Conservation (phyloP, 2,113 vertebrate genomes). For the Cryptotis parvus region DNA sequence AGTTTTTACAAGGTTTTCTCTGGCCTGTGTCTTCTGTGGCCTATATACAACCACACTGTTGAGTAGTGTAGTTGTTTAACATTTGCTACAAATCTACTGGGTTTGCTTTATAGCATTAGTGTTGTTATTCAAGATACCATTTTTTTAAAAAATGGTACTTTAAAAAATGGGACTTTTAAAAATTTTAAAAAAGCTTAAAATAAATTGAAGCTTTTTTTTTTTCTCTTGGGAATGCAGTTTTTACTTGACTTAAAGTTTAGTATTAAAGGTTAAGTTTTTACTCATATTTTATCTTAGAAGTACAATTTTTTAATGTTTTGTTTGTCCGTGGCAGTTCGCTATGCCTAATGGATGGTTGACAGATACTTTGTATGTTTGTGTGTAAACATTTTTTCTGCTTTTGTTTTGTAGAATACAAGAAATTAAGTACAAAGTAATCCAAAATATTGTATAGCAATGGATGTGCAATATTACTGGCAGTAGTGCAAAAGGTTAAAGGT, state of each 20-base stretch:
- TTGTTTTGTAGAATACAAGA: conserved; percentile 80
- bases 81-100: not conserved
- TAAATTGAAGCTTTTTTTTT: no score
- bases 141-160: no score
- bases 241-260: conserved; percentile 44
- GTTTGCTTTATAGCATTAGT: conserved; percentile 42
- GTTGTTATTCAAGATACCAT: conserved; percentile 49
- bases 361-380: conserved; percentile 69
- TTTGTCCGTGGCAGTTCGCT: conserved; percentile 63
- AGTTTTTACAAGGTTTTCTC: conserved; percentile 17
- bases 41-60: no score
- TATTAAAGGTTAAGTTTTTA: conserved; percentile 66
- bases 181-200: no score
- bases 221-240: no score
- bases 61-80: conserved; percentile 3
- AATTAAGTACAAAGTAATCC: conserved; percentile 77
- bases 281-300: conserved; percentile 47
- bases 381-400: conserved; percentile 78
- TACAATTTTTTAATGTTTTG: conserved; percentile 41
- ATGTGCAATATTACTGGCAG: conserved; percentile 75
- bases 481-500: conserved; percentile 75
- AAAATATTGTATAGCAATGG: conserved; percentile 73
- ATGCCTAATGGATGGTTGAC: conserved; percentile 49
- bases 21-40: no score
- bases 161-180: no score